These are phyloP conservation scores for Cercopithecus diana DNA, from an alignment of 2,797 vertebrate genomes.

Conservation along the genomic window DNA sequence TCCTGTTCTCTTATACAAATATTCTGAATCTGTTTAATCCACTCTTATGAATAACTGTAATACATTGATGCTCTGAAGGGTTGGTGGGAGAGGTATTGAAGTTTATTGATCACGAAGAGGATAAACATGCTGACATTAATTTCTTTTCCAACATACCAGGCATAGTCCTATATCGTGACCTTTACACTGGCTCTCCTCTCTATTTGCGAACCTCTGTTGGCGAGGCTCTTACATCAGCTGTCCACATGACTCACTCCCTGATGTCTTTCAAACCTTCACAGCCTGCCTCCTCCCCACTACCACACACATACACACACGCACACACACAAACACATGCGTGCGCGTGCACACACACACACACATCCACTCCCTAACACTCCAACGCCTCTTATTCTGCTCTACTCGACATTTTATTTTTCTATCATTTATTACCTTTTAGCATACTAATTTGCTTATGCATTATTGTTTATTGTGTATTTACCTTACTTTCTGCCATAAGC, in stretches of 20 bases:
- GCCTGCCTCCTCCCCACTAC: not conserved
- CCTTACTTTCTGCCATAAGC: not conserved
- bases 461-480: not conserved
- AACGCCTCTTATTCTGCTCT: not conserved
- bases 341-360: too few species aligned
- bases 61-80: not conserved
- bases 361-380: not conserved
- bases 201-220: not conserved
- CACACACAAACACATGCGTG: too few species aligned
- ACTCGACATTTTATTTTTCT: not conserved
- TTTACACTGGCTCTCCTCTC: not conserved
- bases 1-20: not conserved
- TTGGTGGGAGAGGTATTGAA: not conserved
- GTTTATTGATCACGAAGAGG: not conserved
- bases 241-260: not conserved
- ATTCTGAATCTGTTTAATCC: not conserved
- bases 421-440: not conserved
- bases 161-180: not conserved
- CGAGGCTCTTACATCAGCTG: not conserved
- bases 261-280: not conserved
- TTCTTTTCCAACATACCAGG: not conserved
- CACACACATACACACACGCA: accelerated
- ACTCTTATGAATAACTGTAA: not conserved
- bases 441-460: not conserved
- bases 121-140: not conserved